Base-by-base conservation (phyloP, 1,140 invertebrate genomes). In the Helicoverpa zea region DNA sequence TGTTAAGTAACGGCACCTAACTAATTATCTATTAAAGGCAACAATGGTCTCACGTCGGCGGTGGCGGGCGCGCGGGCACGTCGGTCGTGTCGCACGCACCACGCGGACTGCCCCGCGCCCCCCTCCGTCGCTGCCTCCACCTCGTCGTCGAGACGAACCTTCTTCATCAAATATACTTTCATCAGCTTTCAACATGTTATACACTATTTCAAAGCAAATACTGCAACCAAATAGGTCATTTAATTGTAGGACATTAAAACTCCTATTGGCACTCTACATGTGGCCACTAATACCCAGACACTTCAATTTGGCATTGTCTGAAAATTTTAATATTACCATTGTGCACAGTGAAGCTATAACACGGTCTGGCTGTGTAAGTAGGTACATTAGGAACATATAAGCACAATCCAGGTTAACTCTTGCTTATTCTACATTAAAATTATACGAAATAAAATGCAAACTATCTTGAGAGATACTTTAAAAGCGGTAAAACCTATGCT, bases 21-120 rank as follows among this genome's bases (percentile, higher is more conserved):
- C 92, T 94, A 94, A 94, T 94, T 92, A 94, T 90, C 91, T 93
- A 91, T 92, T 91, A 92, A 83, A 88, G 88, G 82, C 89, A 90
- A 94, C 92, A 94, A 94, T 94, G 86, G 89, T 89, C 88, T 85
- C 91, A 91, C 91, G 91, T 91, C 90, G 89, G 76, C 82, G 85
- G 59, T 74, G 70, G 80, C 77, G 64, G 56, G 81, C 52, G 82
- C 58, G 81, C 84, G 86, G 83, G 86, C 88, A 89, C 87, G 87
- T 84, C 87, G 74, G 87, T 84, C 87, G 74, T 81, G 79, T 63
- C 80, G 83, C 80, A 83, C 83, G 84, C 83, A 85, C 81, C 73
- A 79, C 72, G 58, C 63, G 70, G 16, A 10, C 49, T 18, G 47
- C 52, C 43, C 18, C 16, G 64, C 72, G 12, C 29, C 18, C n/a